Conservation (phyloP, 2,797 vertebrate species). For the Chlorospingus semifuscus region DNA sequence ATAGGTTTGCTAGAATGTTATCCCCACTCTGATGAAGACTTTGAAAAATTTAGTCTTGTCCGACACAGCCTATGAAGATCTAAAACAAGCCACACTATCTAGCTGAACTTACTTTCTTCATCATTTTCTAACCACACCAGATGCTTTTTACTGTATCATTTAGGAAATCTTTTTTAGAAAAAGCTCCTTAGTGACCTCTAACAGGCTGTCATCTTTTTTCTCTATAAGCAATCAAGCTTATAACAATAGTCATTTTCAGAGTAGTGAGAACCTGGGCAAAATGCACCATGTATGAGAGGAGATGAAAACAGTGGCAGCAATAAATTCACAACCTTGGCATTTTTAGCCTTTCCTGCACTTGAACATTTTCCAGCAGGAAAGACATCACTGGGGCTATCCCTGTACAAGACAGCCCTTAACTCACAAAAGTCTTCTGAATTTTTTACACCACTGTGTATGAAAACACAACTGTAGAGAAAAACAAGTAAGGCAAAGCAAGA, state of each 20-base stretch:
- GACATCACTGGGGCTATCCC: neutral
- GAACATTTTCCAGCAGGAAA: neutral
- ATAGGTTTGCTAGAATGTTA: neutral
- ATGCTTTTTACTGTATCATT: neutral
- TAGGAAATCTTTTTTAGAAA: constrained; percentile 3
- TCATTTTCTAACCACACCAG: neutral
- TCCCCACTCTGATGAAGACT: neutral
- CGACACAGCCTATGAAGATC: neutral
- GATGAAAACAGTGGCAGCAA: neutral
- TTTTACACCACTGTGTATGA: neutral
- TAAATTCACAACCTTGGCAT: neutral
- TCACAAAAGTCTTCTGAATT: neutral
- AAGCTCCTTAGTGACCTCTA: constrained; percentile 21
- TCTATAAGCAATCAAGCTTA: neutral
- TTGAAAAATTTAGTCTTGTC: neutral
- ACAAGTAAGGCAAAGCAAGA: too few relatives aligned
- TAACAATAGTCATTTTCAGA: neutral
- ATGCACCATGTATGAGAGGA: neutral
- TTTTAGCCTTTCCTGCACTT: neutral
- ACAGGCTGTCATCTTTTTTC: neutral
- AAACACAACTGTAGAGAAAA: neutral
- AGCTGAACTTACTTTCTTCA: neutral
- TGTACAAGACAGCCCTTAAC: neutral
- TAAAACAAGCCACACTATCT: neutral
- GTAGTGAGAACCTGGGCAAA: neutral